Percentiles rank a stretch among this genome's conserved stretches.
These are phyloP conservation scores for Xiphophorus couchianus DNA, from an alignment of 2,113 vertebrate genomes.

Conservation along the genomic window DNA sequence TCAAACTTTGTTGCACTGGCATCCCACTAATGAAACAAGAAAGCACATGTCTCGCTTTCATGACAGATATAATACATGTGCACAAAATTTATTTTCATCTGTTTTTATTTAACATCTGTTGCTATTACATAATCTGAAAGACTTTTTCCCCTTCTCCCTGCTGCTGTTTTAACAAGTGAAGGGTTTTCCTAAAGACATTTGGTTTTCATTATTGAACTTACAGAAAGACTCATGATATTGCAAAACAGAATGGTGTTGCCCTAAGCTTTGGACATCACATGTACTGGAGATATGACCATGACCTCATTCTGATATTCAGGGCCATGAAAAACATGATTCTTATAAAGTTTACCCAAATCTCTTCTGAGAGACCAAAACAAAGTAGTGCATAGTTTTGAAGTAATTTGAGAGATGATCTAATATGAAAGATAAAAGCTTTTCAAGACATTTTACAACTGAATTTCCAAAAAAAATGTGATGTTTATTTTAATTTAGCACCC, in stretches of 20 bases:
- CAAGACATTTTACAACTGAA: too few species aligned
- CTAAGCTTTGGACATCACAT: conserved; percentile 16
- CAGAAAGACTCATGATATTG: conserved; percentile 4
- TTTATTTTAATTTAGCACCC: too few species aligned
- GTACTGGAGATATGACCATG: background rate
- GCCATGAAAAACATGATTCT: background rate
- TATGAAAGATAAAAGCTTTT: too few species aligned
- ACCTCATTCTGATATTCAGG: background rate
- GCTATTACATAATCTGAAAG: background rate
- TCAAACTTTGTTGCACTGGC: conserved; percentile 19
- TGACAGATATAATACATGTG: background rate
- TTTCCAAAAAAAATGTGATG: too few species aligned
- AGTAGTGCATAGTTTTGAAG: background rate
- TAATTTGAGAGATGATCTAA: background rate
- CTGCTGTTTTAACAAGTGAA: background rate
- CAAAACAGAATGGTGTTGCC: conserved; percentile 5
- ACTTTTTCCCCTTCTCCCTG: background rate
- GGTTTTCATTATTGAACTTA: conserved; percentile 2
- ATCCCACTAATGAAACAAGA: background rate
- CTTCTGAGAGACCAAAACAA: background rate
- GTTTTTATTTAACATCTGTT: background rate
- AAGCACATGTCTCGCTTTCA: background rate
- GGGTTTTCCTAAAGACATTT: conserved; percentile 10
- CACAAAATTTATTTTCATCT: background rate
- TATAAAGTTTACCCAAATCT: background rate